A percentile compares a stretch with the other conserved stretches of the same genome.
These are phyloP conservation scores for Ditula angustiorana DNA, from an alignment of 2,888 invertebrate species.

Conservation along the genomic window DNA sequence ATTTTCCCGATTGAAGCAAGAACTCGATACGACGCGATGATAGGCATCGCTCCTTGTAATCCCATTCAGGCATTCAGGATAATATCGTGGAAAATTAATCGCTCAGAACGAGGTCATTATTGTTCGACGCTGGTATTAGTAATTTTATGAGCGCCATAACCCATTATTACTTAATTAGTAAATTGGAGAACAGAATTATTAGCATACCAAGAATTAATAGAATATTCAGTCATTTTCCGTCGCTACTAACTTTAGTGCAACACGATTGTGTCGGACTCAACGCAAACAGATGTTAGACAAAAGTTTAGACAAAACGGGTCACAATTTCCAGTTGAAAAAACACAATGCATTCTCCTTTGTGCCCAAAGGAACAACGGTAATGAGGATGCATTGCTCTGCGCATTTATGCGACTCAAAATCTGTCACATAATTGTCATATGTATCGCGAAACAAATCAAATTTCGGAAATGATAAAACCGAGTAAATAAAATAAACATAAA, in stretches of 20 bases:
- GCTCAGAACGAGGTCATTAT: slow-evolving; percentile 18
- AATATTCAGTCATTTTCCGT: neutral
- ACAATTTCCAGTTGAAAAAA: too few species aligned
- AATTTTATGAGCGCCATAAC: slow-evolving; percentile 8
- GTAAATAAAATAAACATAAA: neutral
- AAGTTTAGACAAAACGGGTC: too few species aligned
- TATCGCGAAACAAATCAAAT: neutral
- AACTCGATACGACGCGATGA: neutral
- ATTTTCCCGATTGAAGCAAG: neutral
- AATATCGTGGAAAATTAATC: slow-evolving; percentile 21
- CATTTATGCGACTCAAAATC: too few species aligned
- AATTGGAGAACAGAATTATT: slow-evolving; percentile 13
- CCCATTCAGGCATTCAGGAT: neutral
- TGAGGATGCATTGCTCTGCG: too few species aligned
- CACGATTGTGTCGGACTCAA: too few species aligned
- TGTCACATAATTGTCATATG: neutral
- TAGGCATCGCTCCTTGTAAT: slow-evolving; percentile 1
- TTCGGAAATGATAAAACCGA: neutral
- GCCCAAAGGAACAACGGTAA: too few species aligned
- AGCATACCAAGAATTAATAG: neutral
- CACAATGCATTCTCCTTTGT: too few species aligned
- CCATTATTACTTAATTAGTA: slow-evolving; percentile 21
- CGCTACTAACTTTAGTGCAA: too few species aligned
- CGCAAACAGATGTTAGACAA: too few species aligned
- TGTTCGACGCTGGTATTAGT: slow-evolving; percentile 24